These are phyloP conservation scores for Pseudomyrmex cubaensis DNA, from an alignment of 1,140 invertebrate genomes.

Conservation along the genomic window DNA sequence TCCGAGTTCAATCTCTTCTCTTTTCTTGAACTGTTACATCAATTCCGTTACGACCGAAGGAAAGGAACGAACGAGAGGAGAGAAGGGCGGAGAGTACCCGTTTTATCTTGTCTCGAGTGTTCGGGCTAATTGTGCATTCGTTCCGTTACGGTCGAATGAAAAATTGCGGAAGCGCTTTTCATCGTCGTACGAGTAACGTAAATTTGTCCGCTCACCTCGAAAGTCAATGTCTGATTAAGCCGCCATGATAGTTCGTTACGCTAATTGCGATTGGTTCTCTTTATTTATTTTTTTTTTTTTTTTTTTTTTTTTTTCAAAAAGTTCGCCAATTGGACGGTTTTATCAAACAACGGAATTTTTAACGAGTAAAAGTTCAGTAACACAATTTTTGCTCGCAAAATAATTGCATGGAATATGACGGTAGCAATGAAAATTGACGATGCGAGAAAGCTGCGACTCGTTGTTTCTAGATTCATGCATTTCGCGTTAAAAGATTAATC, in stretches of 20 bases:
- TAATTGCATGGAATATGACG: neutral
- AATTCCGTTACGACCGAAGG: neutral
- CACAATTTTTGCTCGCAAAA: conserved; percentile 8
- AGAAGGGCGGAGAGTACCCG: neutral
- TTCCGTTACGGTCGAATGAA: conserved; percentile 38
- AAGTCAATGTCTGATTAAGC: conserved; percentile 21
- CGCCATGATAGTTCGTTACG: neutral
- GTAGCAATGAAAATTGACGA: neutral
- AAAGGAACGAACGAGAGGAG: no score
- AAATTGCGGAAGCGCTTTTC: conserved; percentile 4
- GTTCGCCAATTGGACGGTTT: neutral
- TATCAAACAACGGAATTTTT: neutral
- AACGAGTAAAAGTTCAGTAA: neutral
- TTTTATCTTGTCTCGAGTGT: conserved; percentile 23
- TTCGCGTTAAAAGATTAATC: neutral
- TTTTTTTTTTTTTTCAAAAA: conserved; percentile 4
- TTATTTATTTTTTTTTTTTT: neutral
- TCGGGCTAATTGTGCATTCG: conserved; percentile 55
- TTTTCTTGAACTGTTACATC: conserved; percentile 11
- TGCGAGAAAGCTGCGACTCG: neutral
- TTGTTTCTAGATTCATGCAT: neutral
- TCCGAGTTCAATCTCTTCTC: conserved; percentile 40
- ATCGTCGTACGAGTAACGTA: neutral
- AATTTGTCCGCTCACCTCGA: conserved; percentile 2
- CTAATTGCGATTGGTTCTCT: conserved; percentile 23